Percentiles rank a stretch among this genome's conserved stretches.
phyloP scores from a whole-genome alignment of 2,797 vertebrate species.

The Parotocinclus haroldoi region DNA sequence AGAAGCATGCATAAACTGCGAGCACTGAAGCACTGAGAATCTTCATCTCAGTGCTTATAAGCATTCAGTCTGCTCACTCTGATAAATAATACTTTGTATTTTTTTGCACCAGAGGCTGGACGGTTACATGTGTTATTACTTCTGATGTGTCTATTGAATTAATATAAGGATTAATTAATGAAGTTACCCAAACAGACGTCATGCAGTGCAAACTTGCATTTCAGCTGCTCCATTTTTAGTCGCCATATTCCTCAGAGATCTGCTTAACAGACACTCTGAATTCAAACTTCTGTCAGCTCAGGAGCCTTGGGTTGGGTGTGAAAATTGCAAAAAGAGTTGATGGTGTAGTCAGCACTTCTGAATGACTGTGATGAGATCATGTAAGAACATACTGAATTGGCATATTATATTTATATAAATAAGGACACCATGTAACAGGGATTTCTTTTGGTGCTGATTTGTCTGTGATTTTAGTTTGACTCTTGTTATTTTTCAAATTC shows the following conservation, averaged over 20 bases:
- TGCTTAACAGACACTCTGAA: constrained; percentile 30
- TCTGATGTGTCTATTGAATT: too few species aligned
- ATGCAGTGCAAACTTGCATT: too few species aligned
- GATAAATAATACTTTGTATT: too few species aligned
- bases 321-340: constrained; percentile 15
- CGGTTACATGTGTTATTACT: too few species aligned
- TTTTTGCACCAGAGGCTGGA: too few species aligned
- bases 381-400: constrained; percentile 28
- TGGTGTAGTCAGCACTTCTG: not conserved
- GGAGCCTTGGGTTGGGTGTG: constrained; percentile 25
- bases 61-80: too few species aligned
- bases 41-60: too few species aligned
- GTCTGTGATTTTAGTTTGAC: not conserved
- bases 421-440: constrained; percentile 20
- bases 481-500: not conserved
- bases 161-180: too few species aligned
- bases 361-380: not conserved
- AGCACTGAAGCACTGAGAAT: too few species aligned
- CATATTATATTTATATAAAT: constrained; percentile 39
- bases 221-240: constrained; percentile 13
- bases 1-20: too few species aligned
- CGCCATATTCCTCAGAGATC: constrained; percentile 34
- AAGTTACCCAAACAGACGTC: too few species aligned
- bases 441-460: constrained; percentile 4
- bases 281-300: constrained; percentile 17